Conservation (phyloP, 2,888 invertebrate genomes). For the Leucophenga montana region DNA sequence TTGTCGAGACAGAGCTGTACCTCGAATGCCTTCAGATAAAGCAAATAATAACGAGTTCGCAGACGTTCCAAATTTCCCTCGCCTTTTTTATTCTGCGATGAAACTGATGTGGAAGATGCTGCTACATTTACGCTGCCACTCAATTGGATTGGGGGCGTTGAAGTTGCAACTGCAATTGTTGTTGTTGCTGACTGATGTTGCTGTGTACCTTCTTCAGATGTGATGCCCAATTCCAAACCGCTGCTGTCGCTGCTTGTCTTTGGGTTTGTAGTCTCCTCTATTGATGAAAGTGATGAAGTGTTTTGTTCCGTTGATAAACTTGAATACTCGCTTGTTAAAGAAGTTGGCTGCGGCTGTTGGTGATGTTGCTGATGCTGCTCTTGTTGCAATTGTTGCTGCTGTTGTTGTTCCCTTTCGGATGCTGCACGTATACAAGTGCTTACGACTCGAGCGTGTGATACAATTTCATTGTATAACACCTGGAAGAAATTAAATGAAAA, state of each 20-base stretch:
- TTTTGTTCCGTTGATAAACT: conserved; percentile 61
- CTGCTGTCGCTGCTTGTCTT: conserved; percentile 33
- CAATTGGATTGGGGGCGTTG: conserved; percentile 10
- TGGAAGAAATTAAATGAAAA: conserved; percentile 72
- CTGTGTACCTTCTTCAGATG: conserved; percentile 23
- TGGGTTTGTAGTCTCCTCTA: conserved; percentile 53
- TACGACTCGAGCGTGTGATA: conserved; percentile 91
- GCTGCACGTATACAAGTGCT: conserved; percentile 83
- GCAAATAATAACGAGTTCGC: conserved; percentile 91
- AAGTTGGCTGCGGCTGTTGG: conserved; percentile 53
- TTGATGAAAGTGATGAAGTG: conserved; percentile 60
- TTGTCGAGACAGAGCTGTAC: conserved; percentile 93
- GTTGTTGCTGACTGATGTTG: conserved; percentile 36
- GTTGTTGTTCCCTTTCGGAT: conserved; percentile 74
- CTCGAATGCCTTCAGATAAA: conserved; percentile 91
- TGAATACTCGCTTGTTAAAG: conserved; percentile 59
- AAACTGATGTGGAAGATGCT: background rate
- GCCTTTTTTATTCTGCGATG: conserved; percentile 53
- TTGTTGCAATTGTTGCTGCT: conserved; percentile 45
- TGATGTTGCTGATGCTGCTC: conserved; percentile 52
- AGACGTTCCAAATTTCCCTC: conserved; percentile 76
- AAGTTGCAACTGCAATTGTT: conserved; percentile 6
- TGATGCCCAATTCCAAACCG: conserved; percentile 25
- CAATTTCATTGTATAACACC: conserved; percentile 94
- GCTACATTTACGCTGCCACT: conserved; percentile 44